A percentile compares a stretch with the other conserved stretches of the same genome.
Conservation (phyloP, 2,888 invertebrate species). For the Synergus gifuensis region DNA sequence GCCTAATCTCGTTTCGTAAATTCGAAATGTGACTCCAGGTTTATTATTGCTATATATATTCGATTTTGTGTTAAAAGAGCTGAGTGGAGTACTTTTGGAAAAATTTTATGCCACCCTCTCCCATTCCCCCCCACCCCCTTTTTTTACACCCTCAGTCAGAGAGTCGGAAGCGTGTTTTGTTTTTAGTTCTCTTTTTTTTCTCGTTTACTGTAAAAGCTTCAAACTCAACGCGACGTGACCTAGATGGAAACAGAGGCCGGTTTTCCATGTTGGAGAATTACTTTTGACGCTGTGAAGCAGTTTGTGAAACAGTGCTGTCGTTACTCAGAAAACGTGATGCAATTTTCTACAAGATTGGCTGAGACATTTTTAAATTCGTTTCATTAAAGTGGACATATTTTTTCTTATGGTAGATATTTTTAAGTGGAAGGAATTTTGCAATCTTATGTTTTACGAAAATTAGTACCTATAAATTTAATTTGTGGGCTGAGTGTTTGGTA, state of each 20-base stretch:
- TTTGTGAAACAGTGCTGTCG: slow-evolving; percentile 51
- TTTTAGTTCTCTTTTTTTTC: slow-evolving; percentile 14
- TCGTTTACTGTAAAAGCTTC: slow-evolving; percentile 28
- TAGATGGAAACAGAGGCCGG: slow-evolving; percentile 52
- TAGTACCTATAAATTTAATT: not conserved
- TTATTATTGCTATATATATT: not conserved
- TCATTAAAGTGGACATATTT: not conserved
- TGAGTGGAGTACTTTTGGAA: slow-evolving; percentile 5
- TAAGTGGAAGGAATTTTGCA: not conserved
- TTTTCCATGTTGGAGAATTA: slow-evolving; percentile 49
- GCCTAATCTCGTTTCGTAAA: too few species aligned
- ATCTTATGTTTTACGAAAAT: too few species aligned
- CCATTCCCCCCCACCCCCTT: not conserved
- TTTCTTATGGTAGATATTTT: not conserved
- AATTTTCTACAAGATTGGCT: slow-evolving; percentile 43
- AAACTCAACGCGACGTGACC: slow-evolving; percentile 48
- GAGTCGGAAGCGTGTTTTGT: slow-evolving; percentile 10
- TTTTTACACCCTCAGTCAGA: not conserved
- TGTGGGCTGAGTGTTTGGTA: not conserved
- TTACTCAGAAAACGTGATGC: slow-evolving; percentile 48
- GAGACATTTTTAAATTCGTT: not conserved
- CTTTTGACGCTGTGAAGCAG: slow-evolving; percentile 51
- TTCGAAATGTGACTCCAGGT: not conserved
- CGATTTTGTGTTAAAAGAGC: not conserved
- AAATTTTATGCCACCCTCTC: not conserved